Evolutionary conservation across 2,797 vertebrate genomes (phyloP).

Genomic region (Tokudaia muenninki): DNA sequence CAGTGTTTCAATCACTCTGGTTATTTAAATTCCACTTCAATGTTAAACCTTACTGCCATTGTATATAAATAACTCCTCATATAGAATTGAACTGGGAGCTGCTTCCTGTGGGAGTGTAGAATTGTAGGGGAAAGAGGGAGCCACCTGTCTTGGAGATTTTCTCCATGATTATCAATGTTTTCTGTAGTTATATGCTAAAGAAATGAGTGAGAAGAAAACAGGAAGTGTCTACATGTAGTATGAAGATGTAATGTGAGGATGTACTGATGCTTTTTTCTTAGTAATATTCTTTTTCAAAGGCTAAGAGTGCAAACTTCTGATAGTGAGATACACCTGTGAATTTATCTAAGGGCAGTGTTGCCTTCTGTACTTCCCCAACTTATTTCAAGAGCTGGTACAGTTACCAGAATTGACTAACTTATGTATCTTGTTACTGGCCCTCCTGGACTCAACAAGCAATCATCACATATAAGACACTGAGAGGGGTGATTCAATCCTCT

Average conservation of each 20-base stretch:
- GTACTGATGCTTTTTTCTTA: background rate
- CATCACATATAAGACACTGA: accelerated
- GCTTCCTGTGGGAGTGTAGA: background rate
- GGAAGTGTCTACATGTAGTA: background rate
- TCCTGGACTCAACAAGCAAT: background rate
- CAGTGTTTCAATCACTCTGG: constrained; percentile 52
- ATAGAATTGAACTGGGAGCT: background rate
- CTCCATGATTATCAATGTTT: background rate
- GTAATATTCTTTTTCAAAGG: background rate
- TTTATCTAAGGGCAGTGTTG: background rate
- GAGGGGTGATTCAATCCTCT: background rate
- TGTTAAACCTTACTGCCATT: constrained; percentile 9
- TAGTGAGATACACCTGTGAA: background rate
- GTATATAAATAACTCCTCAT: background rate
- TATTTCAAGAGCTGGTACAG: background rate
- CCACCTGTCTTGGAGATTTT: background rate
- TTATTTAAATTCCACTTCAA: constrained; percentile 39
- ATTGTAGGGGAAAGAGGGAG: background rate
- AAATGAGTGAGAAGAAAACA: background rate
- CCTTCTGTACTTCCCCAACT: accelerated
- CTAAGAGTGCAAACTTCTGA: background rate
- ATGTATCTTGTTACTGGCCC: background rate
- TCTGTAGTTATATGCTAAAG: background rate
- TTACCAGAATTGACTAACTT: background rate
- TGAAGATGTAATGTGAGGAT: background rate